Evolutionary conservation across 92 coral and sea anemone genomes (phyloP), one percentile per base, ranked within the genome.

Genomic region (Heliopora coerulea): DNA sequence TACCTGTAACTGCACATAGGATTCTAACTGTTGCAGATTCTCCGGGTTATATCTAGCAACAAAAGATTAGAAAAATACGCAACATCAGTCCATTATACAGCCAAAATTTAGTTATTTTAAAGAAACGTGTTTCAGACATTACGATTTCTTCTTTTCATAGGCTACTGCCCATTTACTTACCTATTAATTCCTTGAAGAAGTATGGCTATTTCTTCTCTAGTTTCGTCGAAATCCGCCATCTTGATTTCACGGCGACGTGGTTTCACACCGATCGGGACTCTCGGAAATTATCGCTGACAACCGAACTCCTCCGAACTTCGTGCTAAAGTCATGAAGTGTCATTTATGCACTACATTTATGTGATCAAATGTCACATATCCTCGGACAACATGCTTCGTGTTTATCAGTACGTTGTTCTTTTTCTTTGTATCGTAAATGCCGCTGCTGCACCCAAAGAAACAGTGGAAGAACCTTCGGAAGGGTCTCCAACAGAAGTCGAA

Each of bases 161-260:
- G 48, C 10, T 35, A 20, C 23, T 19, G 32, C 32, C 35, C 10
- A 12, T 27, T 56, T 23, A 18, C 59, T 42, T 87, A 93, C 97
- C 97, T 81, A 80, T 93, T 91, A 42, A 93, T 93, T 61, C 97
- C 97, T 24, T 87, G 91, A 61, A 93, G 81, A 84, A 93, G 83
- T 27, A 82, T 68, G 26, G 91, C 61, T 12, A 93, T 90, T 33
- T 70, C 81, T 29, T 68, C 86, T 76, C 75, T 72, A 86, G 80
- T 86, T 32, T 89, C 97, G 54, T 89, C 97, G 37, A 50, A 70
- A 34, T 70, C 48, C 26, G 56, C 77, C 61, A 56, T 56, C 30
- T 56, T 56, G 61, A 46, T 6, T 15, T 46, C 2, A 2, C 42
- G 11, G n/a, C 2, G 14, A 8, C 52, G 52, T 46, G 52, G 52